Conservation (phyloP, 2,888 invertebrate species). For the Pilophorus perplexus region DNA sequence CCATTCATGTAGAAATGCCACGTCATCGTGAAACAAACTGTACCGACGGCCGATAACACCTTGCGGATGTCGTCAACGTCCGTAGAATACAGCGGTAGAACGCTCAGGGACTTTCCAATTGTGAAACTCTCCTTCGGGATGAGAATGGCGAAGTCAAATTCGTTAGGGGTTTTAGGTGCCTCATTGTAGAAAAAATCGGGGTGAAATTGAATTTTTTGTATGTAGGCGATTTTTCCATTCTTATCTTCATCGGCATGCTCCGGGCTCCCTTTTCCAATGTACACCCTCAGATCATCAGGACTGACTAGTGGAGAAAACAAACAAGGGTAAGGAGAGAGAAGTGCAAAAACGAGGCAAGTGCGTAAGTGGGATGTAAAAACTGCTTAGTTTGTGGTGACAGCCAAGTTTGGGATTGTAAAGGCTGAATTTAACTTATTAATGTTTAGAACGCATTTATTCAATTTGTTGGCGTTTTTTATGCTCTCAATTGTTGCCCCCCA, state of each 20-base stretch:
- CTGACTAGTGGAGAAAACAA: too few species aligned
- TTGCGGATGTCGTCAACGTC: not conserved
- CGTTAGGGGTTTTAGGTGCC: not conserved
- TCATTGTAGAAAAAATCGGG: not conserved
- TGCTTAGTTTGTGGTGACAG: too few species aligned
- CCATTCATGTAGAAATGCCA: slow-evolving; percentile 1
- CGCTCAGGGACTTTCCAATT: not conserved
- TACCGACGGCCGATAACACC: not conserved
- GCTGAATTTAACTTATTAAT: too few species aligned
- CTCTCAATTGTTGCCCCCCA: too few species aligned
- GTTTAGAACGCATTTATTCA: too few species aligned
- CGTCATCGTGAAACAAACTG: not conserved
- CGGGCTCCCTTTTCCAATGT: not conserved
- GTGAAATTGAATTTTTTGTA: not conserved
- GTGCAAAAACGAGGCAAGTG: too few species aligned
- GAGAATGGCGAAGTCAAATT: not conserved
- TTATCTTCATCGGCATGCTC: not conserved
- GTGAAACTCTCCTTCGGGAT: not conserved
- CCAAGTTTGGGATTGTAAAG: too few species aligned
- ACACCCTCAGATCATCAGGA: slow-evolving; percentile 1
- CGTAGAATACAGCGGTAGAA: not conserved
- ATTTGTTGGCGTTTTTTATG: too few species aligned
- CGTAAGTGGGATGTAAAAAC: too few species aligned
- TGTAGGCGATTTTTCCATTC: not conserved
- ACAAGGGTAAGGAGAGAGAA: too few species aligned